Percentiles rank a stretch among this genome's conserved stretches.
Evolutionary conservation across 2,113 vertebrate genomes (phyloP).

Genomic region (Anhinga anhinga): DNA sequence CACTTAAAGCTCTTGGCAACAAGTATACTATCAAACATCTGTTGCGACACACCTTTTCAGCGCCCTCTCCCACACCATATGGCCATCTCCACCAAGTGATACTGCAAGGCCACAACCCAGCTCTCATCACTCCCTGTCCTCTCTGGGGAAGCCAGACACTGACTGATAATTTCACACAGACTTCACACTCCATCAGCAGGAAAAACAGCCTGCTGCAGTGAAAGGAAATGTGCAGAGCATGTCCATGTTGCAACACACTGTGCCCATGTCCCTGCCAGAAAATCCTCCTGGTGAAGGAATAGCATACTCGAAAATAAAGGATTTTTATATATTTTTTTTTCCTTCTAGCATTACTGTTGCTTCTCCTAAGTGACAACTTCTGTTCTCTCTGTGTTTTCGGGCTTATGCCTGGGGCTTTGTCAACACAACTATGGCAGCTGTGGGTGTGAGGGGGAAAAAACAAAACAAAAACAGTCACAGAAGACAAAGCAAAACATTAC

Average conservation of each 20-base stretch:
- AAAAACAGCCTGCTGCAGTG: not conserved
- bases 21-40: not conserved
- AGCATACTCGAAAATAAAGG: not conserved
- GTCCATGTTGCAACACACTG: not conserved
- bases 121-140: not conserved
- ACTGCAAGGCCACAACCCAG: not conserved
- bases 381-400: not conserved
- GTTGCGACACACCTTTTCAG: not conserved
- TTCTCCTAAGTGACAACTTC: not conserved
- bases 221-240: not conserved
- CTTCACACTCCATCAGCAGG: not conserved
- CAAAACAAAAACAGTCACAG: not conserved
- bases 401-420: not conserved
- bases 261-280: not conserved
- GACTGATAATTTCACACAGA: not conserved
- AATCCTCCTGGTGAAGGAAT: not conserved
- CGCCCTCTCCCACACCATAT: not conserved
- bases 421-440: not conserved
- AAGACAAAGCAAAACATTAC: not conserved
- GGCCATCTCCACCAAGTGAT: not conserved
- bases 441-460: accelerated
- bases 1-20: not conserved
- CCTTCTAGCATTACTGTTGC: not conserved
- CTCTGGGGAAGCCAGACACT: not conserved
- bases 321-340: not conserved